Base-by-base conservation (phyloP, 2,888 invertebrate genomes). In the Arenicola marina region DNA sequence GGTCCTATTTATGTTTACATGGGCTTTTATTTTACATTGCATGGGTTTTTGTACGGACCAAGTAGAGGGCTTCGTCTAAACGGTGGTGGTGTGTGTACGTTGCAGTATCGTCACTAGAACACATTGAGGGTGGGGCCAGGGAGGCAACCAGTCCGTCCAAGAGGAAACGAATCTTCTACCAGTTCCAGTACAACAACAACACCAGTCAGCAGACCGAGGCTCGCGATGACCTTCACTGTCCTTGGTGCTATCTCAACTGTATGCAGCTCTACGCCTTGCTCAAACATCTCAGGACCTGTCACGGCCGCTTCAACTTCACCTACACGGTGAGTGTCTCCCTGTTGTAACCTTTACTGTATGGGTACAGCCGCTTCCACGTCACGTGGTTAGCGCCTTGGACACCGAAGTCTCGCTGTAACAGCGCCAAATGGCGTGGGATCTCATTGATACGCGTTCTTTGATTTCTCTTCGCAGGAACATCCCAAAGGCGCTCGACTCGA, bases 151-250 rank as follows among this genome's bases (percentile, higher is more conserved):
- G 75, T 24, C 76, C 78, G 21, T 73, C 75, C 62, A 78, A 78
- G 59, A 70, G 73, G 28, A 63, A 90, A 71, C 91, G 92, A 84
- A 92, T 96, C 69, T 92, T 94, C 69, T 97, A 96, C 85, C 95
- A 96, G 85, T 97, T 97, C 85, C 88, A 95, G 73, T 95, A 95
- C 82, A 95, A 94, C 84, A 95, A 94, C 84, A 95, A 93, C 81
- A 93, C 92, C 48, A 87, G 95, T 51, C 96, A 96, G 80, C 95
- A 95, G 85, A 96, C 95, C 0, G 95, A 95, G 84, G 93, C 94
- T 11, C 91, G 93, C 68, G 92, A 93, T 77, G 94, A 95, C 85
- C 87, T 95, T 56, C 91, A 91, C 79, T 97, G 97, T 80, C 96
- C 97, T 0, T 97, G 96, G 96, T 97, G 97, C 82, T 91, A 91